phyloP scores from a whole-genome alignment of 2,888 invertebrate species.

The Tuberolachnus salignus region DNA sequence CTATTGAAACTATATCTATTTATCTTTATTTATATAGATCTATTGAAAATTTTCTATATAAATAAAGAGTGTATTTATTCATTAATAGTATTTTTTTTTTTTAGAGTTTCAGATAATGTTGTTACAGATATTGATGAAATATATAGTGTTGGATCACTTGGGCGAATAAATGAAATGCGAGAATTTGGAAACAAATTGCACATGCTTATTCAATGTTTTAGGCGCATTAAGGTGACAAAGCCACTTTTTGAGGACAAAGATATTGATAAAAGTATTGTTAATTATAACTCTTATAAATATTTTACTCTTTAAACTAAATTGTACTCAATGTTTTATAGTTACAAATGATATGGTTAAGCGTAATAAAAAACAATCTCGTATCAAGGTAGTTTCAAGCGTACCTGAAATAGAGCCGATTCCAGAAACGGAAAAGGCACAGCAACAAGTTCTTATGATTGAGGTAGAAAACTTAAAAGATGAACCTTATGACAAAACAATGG shows the following conservation, averaged over 20 bases:
- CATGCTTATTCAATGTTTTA: conserved; percentile 92
- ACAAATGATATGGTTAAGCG: conserved; percentile 41
- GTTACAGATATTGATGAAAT: conserved; percentile 84
- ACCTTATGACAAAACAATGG: conserved; percentile 87
- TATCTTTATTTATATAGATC: too few species aligned
- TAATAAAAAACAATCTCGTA: conserved; percentile 35
- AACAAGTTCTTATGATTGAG: conserved; percentile 84
- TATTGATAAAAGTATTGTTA: conserved; percentile 66
- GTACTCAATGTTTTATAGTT: conserved; percentile 28
- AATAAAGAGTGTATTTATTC: not conserved
- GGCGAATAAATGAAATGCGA: conserved; percentile 96
- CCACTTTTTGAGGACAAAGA: conserved; percentile 79
- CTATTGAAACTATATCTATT: too few species aligned
- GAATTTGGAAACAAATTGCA: conserved; percentile 88
- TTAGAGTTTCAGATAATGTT: conserved; percentile 80
- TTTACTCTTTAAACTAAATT: not conserved
- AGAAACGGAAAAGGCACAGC: conserved; percentile 58
- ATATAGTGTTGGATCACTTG: conserved; percentile 91
- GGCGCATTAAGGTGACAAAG: conserved; percentile 81
- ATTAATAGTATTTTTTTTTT: conserved; percentile 17
- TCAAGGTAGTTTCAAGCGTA: not conserved
- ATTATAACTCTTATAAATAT: not conserved
- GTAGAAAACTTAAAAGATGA: conserved; percentile 91
- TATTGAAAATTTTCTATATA: too few species aligned
- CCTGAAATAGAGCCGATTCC: conserved; percentile 60